Base-by-base conservation (phyloP, 2,113 vertebrate genomes). In the Proteles cristata region DNA sequence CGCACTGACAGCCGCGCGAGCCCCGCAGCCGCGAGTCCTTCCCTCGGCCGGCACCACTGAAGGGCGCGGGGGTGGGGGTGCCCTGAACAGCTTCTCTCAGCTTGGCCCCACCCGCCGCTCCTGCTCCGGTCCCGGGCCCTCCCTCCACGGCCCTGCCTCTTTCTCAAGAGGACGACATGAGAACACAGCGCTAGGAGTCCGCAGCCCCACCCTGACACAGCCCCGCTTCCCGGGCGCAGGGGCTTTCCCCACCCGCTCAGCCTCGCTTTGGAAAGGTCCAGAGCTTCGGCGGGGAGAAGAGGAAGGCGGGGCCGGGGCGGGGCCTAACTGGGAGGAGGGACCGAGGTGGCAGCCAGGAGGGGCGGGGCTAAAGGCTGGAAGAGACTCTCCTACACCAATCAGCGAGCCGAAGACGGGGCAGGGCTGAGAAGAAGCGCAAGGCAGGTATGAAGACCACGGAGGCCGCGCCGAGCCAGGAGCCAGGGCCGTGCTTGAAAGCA, bases 1-100 rank as follows among this genome's bases (percentile, higher is more conserved):
- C 97, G 92, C 96, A 98, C 97, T 98, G 98, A 94, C 87, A 88
- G 94, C 77, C 19, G 96, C 95, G 71, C 87, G 92, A 82, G 93
- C 93, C 94, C 96, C 66, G 97, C 98, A 84, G 96, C 98, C 14
- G 53, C 96, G 92, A 97, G 96, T 93, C 98, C 98, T 97, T 94
- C 98, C 97, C 92, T 91, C 93, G 92, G 98, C 95, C 96, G 55
- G 80, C 97, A 98, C 98, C 98, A 98, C 98, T 83, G 61, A 50
- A 15, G 80, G 17, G 88, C 6, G 31, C 53, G 17, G 71, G 43
- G 63, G 53, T 71, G 69, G 86, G 96, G 73, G 90, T 1, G 19
- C 16, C 3, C 17, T 0, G 43, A 39, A 35, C 23, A 66, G 35
- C 53, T 61, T 10, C 73, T 76, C 81, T 84, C 43, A 10, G 7